phyloP scores from a whole-genome alignment of 1,140 invertebrate genomes.

The Anthonomus grandis region DNA sequence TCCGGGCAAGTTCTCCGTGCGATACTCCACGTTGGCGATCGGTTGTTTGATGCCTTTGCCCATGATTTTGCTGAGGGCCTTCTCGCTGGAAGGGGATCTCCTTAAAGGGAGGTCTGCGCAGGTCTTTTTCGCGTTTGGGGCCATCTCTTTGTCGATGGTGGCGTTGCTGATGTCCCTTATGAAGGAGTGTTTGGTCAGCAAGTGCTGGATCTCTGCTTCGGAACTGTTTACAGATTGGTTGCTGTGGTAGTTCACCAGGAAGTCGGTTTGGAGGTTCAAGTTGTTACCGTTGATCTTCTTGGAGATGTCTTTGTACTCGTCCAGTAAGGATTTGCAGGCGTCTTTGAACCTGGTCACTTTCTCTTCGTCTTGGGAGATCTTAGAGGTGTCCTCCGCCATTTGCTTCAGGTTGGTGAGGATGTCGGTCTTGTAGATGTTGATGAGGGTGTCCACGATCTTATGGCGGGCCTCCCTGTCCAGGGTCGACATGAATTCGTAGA shows the following conservation, averaged over 20 bases:
- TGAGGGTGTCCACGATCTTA: slow-evolving; percentile 8
- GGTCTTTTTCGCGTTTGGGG: neutral
- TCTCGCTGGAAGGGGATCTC: neutral
- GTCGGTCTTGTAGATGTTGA: slow-evolving; percentile 5
- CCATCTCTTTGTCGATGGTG: neutral
- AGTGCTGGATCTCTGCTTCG: too few relatives aligned
- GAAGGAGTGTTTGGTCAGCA: too few relatives aligned
- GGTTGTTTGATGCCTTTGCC: neutral
- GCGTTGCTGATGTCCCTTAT: too few relatives aligned
- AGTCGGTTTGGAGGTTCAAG: neutral
- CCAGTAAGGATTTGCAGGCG: neutral
- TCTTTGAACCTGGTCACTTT: slow-evolving; percentile 1
- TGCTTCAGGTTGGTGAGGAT: neutral
- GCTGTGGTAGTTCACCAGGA: neutral
- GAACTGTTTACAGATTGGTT: too few relatives aligned
- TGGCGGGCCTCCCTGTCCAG: neutral
- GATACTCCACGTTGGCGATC: neutral
- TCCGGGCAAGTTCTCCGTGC: too few relatives aligned
- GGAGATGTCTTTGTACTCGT: neutral
- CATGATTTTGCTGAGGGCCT: slow-evolving; percentile 1
- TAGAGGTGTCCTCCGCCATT: neutral
- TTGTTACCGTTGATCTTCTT: too few relatives aligned
- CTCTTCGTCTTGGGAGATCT: neutral
- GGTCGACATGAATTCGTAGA: neutral
- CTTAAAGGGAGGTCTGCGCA: neutral